phyloP scores from a whole-genome alignment of 2,888 invertebrate genomes.

The Erebia ligea region DNA sequence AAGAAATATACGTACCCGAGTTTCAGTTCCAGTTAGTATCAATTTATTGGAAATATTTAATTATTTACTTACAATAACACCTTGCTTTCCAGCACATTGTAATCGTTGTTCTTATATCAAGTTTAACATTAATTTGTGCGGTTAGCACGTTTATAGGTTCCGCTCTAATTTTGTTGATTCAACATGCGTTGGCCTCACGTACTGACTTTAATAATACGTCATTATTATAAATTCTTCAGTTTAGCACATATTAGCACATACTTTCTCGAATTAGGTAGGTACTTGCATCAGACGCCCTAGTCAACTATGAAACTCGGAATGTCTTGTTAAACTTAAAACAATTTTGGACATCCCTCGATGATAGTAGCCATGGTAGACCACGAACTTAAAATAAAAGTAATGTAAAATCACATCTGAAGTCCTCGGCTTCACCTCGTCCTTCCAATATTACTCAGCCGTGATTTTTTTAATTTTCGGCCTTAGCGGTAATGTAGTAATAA shows the following conservation, averaged over 20 bases:
- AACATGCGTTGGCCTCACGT: slow-evolving; percentile 76
- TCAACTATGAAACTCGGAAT: too few relatives aligned
- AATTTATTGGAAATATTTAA: background rate
- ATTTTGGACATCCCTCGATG: background rate
- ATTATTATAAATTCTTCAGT: slow-evolving; percentile 8
- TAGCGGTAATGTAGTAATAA: too few relatives aligned
- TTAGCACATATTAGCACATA: slow-evolving; percentile 16
- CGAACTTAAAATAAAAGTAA: too few relatives aligned
- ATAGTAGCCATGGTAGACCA: background rate
- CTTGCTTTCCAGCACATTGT: background rate
- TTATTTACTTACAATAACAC: background rate
- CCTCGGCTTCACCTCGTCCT: too few relatives aligned
- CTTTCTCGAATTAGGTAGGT: background rate
- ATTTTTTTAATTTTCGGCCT: too few relatives aligned
- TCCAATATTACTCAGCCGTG: too few relatives aligned
- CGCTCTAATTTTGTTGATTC: slow-evolving; percentile 72
- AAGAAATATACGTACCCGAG: background rate
- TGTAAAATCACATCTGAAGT: too few relatives aligned
- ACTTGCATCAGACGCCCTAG: background rate
- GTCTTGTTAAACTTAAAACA: too few relatives aligned
- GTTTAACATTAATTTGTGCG: slow-evolving; percentile 27
- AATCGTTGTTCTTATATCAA: slow-evolving; percentile 14
- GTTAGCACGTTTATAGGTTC: slow-evolving; percentile 62
- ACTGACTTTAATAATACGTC: slow-evolving; percentile 46
- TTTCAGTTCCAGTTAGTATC: background rate